phyloP scores from a whole-genome alignment of 2,888 invertebrate genomes.

The Margaritifera margaritifera region DNA sequence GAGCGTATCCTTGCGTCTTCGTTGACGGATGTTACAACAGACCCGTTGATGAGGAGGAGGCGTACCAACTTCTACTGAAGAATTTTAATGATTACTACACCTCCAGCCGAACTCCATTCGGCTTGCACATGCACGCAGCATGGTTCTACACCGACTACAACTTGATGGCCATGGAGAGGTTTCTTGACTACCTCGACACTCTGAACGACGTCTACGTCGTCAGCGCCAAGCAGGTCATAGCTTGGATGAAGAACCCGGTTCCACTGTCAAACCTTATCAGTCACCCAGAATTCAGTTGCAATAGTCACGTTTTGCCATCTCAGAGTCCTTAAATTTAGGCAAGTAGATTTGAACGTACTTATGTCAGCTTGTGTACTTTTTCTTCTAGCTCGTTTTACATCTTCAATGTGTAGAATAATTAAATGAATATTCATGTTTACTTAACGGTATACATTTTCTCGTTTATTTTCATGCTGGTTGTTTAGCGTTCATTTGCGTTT shows the following conservation, averaged over 20 bases:
- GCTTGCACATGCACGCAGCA: conserved; percentile 86
- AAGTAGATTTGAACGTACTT: too few relatives aligned
- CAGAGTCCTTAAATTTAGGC: too few relatives aligned
- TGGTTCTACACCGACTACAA: conserved; percentile 81
- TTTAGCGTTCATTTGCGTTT: too few relatives aligned
- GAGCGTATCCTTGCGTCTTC: conserved; percentile 50
- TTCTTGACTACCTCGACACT: conserved; percentile 42
- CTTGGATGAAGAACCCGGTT: conserved; percentile 52
- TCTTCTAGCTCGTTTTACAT: too few relatives aligned
- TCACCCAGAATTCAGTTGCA: conserved; percentile 1
- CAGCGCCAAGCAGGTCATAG: conserved; percentile 48
- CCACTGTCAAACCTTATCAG: conserved; percentile 34
- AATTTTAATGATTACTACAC: conserved; percentile 85
- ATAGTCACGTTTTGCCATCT: neutral
- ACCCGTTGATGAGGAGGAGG: conserved; percentile 45
- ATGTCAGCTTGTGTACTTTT: too few relatives aligned
- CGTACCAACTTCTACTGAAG: conserved; percentile 77
- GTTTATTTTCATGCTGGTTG: too few relatives aligned
- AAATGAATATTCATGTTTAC: too few relatives aligned
- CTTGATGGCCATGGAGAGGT: conserved; percentile 52
- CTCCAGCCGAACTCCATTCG: conserved; percentile 82
- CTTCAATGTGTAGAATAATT: too few relatives aligned
- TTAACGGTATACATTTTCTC: too few relatives aligned
- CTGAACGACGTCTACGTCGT: conserved; percentile 51
- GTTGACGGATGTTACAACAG: conserved; percentile 54